Base-by-base conservation (phyloP, 2,888 invertebrate genomes). In the Leptinotarsa peninsularis region DNA sequence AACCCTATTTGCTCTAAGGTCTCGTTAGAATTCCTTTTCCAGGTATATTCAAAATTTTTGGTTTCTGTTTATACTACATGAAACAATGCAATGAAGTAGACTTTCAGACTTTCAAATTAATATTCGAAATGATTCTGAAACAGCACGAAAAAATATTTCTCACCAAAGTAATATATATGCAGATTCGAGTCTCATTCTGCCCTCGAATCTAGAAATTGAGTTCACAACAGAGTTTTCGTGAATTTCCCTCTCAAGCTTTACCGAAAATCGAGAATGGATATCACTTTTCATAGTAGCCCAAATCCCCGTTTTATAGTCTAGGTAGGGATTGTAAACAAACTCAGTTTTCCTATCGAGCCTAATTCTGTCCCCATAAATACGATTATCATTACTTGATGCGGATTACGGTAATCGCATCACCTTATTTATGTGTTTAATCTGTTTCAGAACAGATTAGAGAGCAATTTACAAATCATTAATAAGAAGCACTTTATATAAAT, bases 251-350 rank as follows among this genome's bases (percentile, higher is more conserved):
- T n/a, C 18, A 56, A 69, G 33, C 56, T 43, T 21, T 49, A 49
- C 69, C 69, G 49, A 58, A 69, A 69, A 69, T 58, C 27, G 18
- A n/a, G 58, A 21, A 69, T 43, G 49, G 58, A 49, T 69, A 69
- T 69, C 56, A 69, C 69, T 69, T 58, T 69, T 69, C 69, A 69
- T 54, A 71, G 49, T 66, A 66, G 56, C 58, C 71, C 50, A 50
- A 71, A 66, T 71, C 66, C 63, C 66, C 66, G 66, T 69, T 69
- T 69, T 69, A 69, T 69, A 69, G 69, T 56, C 69, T 58, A 69
- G 69, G 58, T 43, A 43, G 69, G 69, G 69, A 69, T 49, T 69
- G 69, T 69, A 69, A 69, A 69, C 69, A 69, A 58, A 58, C 69
- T 69, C 43, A 69, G 69, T 43, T 69, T 58, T 58, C 43, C 56